Evolutionary conservation across 2,113 vertebrate genomes (phyloP), one percentile per base, ranked within the genome.

Genomic region (Eulacestoma nigropectus): DNA sequence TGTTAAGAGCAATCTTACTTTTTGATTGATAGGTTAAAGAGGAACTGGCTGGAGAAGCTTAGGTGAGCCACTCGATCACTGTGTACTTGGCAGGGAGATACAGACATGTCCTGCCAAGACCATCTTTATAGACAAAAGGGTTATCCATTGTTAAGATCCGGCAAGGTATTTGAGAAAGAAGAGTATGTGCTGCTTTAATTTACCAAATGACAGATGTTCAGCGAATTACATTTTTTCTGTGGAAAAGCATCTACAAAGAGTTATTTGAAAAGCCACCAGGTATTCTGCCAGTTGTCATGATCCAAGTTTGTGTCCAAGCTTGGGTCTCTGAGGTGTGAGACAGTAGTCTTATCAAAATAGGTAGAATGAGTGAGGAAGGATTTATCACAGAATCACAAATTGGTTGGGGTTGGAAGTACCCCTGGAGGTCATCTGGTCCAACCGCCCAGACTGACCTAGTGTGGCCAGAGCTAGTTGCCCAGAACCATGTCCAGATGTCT

Each of bases 371-470:
- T 11, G 27, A 92, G 18, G 25, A 92, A 63, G 33, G 21, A 86
- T 35, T 75, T 80, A 47, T 60, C 26, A 42, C 14, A 69, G 44
- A 64, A 82, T 59, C 42, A 60, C 2, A 62, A 72, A 62, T 52
- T 35, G 4, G 5, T 20, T 75, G 16, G 2, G 9, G 7, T 47
- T 79, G 27, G 33, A 79, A 79, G 3, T 35, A 46, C 8, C 22
- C 50, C 35, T 74, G 22, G 33, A 78, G 16, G 9, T 46, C 35
- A 30, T 16, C 33, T 78, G 25, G 25, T 30, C 32, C 21, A 86
- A 7, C 5, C 0, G 0, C 6, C 6, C 8, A 60, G 41, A 39
- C 0, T 68, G 53, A 47, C 47, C 47, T 60, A n/a, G 46, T 18
- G 39, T 13, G 17, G 13, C 20, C 69, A 75, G 29, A 39, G 20